These are phyloP conservation scores for Lepidocyrtoides sp. DNA, from an alignment of 2,888 invertebrate genomes.

Conservation along the genomic window DNA sequence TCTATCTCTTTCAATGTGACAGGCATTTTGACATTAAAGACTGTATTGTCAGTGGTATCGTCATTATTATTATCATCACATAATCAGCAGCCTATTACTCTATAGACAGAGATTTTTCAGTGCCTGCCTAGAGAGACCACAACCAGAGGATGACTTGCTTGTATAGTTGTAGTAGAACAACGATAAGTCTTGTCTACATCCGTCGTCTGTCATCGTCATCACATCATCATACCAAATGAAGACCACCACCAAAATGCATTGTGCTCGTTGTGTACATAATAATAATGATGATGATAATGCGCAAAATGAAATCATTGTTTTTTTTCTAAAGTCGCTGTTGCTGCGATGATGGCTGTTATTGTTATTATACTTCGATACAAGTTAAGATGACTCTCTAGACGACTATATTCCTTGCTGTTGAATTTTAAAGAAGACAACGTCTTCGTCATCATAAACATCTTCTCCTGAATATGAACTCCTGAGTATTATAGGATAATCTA, in stretches of 20 bases:
- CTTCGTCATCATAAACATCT: neutral
- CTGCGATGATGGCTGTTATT: slow-evolving; percentile 5
- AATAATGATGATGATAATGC: slow-evolving; percentile 50
- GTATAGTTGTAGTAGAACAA: no score
- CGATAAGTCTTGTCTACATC: slow-evolving; percentile 25
- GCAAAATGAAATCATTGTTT: slow-evolving; percentile 56
- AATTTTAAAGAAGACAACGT: neutral
- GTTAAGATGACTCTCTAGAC: slow-evolving; percentile 46
- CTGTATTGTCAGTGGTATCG: slow-evolving; percentile 73
- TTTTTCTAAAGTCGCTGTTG: neutral
- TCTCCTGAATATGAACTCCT: neutral
- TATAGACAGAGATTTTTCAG: neutral
- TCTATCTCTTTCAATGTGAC: slow-evolving; percentile 74
- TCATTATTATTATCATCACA: slow-evolving; percentile 51
- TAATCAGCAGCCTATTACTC: slow-evolving; percentile 46
- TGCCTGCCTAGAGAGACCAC: no score
- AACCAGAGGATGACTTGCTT: no score
- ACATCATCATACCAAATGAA: slow-evolving; percentile 57
- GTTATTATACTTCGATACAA: slow-evolving; percentile 42
- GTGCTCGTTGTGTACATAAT: slow-evolving; percentile 22
- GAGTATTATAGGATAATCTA: neutral
- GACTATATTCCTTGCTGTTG: slow-evolving; percentile 47
- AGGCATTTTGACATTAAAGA: slow-evolving; percentile 75
- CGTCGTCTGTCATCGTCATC: slow-evolving; percentile 46
- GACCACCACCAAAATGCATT: slow-evolving; percentile 39